Percentiles rank a stretch among this genome's conserved stretches.
phyloP scores from a whole-genome alignment of 2,113 vertebrate genomes.

The Lepus europaeus region DNA sequence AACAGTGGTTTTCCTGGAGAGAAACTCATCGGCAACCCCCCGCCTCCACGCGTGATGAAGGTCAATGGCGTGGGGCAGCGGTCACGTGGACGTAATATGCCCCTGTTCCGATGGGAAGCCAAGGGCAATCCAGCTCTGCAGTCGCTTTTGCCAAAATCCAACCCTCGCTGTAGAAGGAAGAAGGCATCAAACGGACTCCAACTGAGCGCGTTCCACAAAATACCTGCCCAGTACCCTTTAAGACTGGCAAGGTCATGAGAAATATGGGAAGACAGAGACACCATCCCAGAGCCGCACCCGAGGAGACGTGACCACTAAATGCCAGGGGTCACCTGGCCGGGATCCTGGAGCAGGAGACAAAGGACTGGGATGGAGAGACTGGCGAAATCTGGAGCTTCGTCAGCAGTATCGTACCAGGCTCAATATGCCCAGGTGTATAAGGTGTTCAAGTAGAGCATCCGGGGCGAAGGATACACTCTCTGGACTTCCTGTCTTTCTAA shows the following conservation, averaged over 20 bases:
- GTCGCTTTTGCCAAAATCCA: constrained; percentile 35
- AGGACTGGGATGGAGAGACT: neutral
- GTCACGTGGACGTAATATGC: constrained; percentile 60
- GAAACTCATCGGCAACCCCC: constrained; percentile 15
- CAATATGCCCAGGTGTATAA: neutral
- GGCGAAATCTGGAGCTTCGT: neutral
- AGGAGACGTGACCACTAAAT: neutral
- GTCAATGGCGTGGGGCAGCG: neutral
- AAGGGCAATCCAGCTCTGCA: constrained; percentile 56
- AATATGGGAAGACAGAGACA: constrained; percentile 8
- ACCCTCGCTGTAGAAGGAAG: neutral
- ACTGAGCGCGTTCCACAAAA: constrained; percentile 49
- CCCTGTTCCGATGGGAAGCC: neutral
- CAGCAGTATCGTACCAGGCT: neutral
- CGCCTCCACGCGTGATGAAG: constrained; percentile 33
- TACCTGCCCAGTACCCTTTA: constrained; percentile 62
- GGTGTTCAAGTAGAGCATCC: neutral
- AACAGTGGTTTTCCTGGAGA: neutral
- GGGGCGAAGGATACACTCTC: neutral
- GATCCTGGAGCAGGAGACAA: neutral
- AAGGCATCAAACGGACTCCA: constrained; percentile 66
- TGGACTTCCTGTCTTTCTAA: neutral
- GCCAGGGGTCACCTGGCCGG: neutral
- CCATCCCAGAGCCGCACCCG: neutral
- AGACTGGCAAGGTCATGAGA: constrained; percentile 60